Percentiles rank a stretch among this genome's conserved stretches.
Evolutionary conservation across 2,797 vertebrate species (phyloP).

Genomic region (Gallinago stenura): DNA sequence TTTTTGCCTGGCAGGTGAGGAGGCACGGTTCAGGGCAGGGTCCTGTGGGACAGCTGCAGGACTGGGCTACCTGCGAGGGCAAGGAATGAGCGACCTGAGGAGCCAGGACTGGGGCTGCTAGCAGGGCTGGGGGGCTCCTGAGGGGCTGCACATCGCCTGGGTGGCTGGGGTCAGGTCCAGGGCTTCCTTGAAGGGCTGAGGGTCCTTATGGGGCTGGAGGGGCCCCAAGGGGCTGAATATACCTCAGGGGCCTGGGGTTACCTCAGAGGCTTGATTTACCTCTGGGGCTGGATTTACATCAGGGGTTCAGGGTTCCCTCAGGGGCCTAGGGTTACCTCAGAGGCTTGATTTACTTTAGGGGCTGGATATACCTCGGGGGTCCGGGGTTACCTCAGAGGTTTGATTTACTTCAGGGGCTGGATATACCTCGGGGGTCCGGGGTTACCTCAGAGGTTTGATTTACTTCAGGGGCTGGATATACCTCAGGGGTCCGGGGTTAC

Average conservation of each 20-base stretch:
- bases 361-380: too few species aligned
- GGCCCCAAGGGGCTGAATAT: too few species aligned
- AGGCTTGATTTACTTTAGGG: too few species aligned
- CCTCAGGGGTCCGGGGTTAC: not conserved
- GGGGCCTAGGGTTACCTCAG: not conserved
- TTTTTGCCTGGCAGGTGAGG: not conserved
- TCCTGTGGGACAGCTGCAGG: accelerated
- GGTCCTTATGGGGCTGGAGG: too few species aligned
- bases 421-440: not conserved
- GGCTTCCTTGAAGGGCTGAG: too few species aligned
- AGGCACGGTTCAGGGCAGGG: not conserved
- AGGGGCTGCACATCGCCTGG: too few species aligned
- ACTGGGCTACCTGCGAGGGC: not conserved
- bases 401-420: too few species aligned
- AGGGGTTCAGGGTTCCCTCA: not conserved
- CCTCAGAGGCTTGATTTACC: not conserved
- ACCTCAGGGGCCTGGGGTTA: not conserved
- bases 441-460: not conserved
- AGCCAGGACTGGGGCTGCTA: not conserved
- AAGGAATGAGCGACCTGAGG: not conserved
- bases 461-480: too few species aligned
- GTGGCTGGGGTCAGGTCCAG: too few species aligned
- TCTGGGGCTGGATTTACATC: too few species aligned
- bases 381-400: not conserved
- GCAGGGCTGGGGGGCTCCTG: not conserved